Percentiles rank a stretch among this genome's conserved stretches.
Evolutionary conservation across 2,797 vertebrate species (phyloP).

Genomic region (Eidolon dupreanum): DNA sequence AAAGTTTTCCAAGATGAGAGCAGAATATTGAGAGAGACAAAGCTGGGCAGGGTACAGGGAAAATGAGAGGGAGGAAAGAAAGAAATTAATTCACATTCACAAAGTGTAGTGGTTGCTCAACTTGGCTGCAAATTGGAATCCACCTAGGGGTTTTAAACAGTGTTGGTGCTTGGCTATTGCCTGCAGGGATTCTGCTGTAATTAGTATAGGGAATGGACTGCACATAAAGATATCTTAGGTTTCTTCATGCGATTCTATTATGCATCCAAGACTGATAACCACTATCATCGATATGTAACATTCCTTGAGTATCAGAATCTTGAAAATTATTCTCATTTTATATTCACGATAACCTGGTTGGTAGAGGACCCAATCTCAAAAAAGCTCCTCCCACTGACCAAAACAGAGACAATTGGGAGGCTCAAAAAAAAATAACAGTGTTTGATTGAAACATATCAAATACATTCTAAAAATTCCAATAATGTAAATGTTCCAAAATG

Average conservation of each 20-base stretch:
- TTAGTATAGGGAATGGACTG: not conserved
- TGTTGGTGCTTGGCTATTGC: not conserved
- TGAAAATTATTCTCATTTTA: conserved; percentile 29
- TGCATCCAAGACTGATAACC: not conserved
- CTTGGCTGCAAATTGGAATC: not conserved
- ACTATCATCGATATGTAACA: not conserved
- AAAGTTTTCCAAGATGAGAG: not conserved
- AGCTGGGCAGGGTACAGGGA: not conserved
- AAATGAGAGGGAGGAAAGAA: not conserved
- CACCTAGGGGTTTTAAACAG: not conserved
- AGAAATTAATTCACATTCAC: not conserved
- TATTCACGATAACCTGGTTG: conserved; percentile 9
- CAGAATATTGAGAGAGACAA: not conserved
- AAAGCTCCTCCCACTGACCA: not conserved
- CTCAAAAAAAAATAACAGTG: not conserved
- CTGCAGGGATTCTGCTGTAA: not conserved
- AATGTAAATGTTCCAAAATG: conserved; percentile 6
- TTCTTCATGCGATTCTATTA: not conserved
- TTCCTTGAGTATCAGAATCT: not conserved
- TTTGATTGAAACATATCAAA: not conserved
- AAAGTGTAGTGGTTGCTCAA: not conserved
- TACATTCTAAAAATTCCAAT: not conserved
- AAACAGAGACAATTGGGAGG: not conserved
- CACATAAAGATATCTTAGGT: not conserved
- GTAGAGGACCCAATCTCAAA: not conserved